These are phyloP conservation scores for Tortricodes alternella DNA, from an alignment of 2,888 invertebrate species.

Conservation along the genomic window DNA sequence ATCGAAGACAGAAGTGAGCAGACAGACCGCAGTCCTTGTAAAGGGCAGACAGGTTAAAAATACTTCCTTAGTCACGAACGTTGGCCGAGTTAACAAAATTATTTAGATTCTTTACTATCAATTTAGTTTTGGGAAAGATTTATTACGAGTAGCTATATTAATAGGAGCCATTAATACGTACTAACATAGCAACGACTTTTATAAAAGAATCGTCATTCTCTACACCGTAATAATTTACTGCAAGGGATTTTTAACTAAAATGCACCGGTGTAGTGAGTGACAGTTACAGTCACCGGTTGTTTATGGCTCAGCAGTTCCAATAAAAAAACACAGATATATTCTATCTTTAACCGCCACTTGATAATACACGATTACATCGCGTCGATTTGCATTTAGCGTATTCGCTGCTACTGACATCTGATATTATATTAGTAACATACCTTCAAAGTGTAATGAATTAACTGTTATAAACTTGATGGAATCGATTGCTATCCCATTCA, in stretches of 20 bases:
- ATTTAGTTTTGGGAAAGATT: background rate
- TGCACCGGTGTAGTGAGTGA: background rate
- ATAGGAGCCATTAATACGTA: background rate
- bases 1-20: background rate
- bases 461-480: constrained; percentile 25
- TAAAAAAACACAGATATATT: background rate
- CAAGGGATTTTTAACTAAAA: background rate
- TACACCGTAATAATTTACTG: background rate
- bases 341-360: background rate
- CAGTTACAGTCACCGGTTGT: background rate
- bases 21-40: constrained; percentile 17
- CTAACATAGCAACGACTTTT: background rate
- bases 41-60: constrained; percentile 27
- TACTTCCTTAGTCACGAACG: background rate
- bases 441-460: constrained; percentile 27
- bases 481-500: constrained; percentile 14
- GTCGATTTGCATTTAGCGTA: too few species aligned
- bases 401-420: constrained; percentile 8
- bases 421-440: constrained; percentile 4
- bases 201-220: background rate
- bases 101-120: constrained; percentile 10
- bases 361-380: background rate
- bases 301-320: background rate
- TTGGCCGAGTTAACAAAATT: constrained; percentile 21
- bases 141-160: background rate